Evolutionary conservation across 2,888 invertebrate genomes (phyloP), one percentile per base, ranked within the genome.

Genomic region (Salticus scenicus): DNA sequence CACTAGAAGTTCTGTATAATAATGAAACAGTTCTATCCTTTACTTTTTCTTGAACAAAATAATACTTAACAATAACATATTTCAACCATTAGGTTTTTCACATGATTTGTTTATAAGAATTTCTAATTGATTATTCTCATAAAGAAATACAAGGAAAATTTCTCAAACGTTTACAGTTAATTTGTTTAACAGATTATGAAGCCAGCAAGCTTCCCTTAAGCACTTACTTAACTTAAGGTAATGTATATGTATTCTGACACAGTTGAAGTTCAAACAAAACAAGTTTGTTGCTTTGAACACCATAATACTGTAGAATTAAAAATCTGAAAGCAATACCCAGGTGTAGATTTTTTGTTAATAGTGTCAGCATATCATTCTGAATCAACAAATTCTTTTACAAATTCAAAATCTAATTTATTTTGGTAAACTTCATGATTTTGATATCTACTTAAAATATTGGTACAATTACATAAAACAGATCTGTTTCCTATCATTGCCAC

Each of bases 401-500:
- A 10, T 51, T 17, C 7, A 17, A 20, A n/a, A 4, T 51, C 17
- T 10, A 5, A n/a, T n/a, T n/a, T 51, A 10, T 51, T 51, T 20
- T 17, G 7, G 17, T 51, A 51, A 51, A 51, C 17, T 51, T 10
- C 5, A 51, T 51, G 17, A 51, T 51, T 51, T 51, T 51, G 17
- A 17, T 51, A 51, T 51, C 51, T 51, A 20, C 51, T 67, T 67
- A 67, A 31, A 33, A 67, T 67, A 67, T 33, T 67, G n/a, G 31
- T 67, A 27, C 31, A 67, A 33, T 67, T 67, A 31, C 67, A 67
- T 31, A 67, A 67, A 33, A 31, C 67, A 10, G 67, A 33, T 67
- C 33, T 67, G 17, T 17, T 67, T n/a, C n/a, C n/a, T n/a, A n/a
- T n/a, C n/a, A n/a, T n/a, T n/a, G n/a, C n/a, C n/a, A n/a, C n/a